Evolutionary conservation across 2,888 invertebrate species (phyloP), one percentile per base, ranked within the genome.

Genomic region (Parnassius apollo): DNA sequence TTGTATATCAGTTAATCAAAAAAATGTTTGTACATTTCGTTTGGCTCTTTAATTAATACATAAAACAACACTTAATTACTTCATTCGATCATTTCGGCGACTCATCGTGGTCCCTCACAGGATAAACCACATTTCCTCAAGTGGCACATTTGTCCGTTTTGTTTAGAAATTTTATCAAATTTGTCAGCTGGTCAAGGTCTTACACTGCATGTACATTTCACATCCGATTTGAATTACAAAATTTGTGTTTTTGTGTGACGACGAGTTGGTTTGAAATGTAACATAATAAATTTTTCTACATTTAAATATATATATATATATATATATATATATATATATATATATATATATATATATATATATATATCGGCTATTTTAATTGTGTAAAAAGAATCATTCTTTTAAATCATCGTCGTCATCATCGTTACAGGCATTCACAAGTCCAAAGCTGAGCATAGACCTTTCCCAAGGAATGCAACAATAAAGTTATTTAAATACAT

Each of bases 51-150:
- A 2, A 2, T 25, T 25, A 25, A 25, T 4, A 25, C 25, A 25
- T 25, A 25, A 25, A 25, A 25, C 25, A 25, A 25, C 25, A 25
- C 25, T 25, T 25, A 25, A 25, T 25, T 25, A 25, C 25, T 25
- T 25, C 25, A 25, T 25, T 25, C 25, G 25, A 3, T 62, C 62
- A 62, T 62, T 62, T 62, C 49, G 53, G 58, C 57, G 62, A 48
- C 62, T 53, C 62, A 62, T 62, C 54, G 54, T 58, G 53, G 53
- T 57, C 62, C 53, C 62, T 62, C 57, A 58, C 57, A 62, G 62
- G 62, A 57, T 57, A 53, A 62, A 62, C 57, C 52, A 62, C 53
- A 57, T 57, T 62, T 58, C 49, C 53, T 54, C 25, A 13, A 42
- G 53, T 42, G 62, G 62, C 62, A 22, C 62, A 42, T 62, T 57